Evolutionary conservation across 2,797 vertebrate species (phyloP), one percentile per base, ranked within the genome.

Genomic region (Bufotes viridis): DNA sequence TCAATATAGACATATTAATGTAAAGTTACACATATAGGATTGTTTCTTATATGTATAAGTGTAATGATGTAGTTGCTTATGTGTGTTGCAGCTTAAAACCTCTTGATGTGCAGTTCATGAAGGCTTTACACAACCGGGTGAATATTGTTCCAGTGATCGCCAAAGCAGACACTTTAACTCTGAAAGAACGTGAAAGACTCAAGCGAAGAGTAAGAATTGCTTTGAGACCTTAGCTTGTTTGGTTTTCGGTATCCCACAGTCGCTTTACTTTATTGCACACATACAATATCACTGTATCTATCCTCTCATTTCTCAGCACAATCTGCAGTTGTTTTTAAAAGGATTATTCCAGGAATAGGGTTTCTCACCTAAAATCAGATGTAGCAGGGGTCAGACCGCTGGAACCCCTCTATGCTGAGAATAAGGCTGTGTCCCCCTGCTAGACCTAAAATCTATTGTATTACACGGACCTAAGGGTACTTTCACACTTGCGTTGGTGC

Each of bases 51-150:
- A 42, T 51, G 18, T 65, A 29, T 13, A 55, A 34, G 13, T 34
- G n/a, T 81, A 81, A 26, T 81, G 29, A 58, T 75, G 13, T 26
- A 18, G 63, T 51, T 26, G 7, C 10, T 51, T 80, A 9, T 88
- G 22, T 84, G 53, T 79, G 75, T 91, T 91, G 76, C 90, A 99
- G 98, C 34, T 94, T 99, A 85, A 99, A 99, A 91, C 98, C 98
- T 26, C 92, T 99, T 92, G 98, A 99, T 81, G 97, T 99, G 80
- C 96, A 98, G 86, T 99, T 99, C 90, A 99, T 99, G 98, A 99
- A 99, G 94, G 98, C 98, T 51, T 98, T 99, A 91, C 98, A 99
- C 95, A 99, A 98, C 91, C 99, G 99, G 93, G 98, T 99, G 89
- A 99, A 99, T 20, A 98, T 99, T 75, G 97, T 99, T 76, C 98